phyloP scores from a whole-genome alignment of 2,888 invertebrate genomes.

The Aspidapion aeneum region DNA sequence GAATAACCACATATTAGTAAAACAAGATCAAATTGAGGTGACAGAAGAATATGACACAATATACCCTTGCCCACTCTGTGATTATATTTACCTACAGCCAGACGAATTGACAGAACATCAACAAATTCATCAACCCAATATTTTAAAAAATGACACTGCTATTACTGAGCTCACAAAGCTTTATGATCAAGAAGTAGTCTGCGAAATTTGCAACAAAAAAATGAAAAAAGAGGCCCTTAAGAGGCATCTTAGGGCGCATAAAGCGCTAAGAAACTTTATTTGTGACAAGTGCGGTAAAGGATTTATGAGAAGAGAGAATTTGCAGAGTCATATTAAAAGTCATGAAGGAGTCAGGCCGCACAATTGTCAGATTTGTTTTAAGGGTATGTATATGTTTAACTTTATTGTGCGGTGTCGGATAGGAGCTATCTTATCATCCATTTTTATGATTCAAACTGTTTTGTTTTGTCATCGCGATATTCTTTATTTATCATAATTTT shows the following conservation, averaged over 20 bases:
- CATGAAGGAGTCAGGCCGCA: constrained; percentile 48
- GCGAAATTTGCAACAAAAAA: constrained; percentile 11
- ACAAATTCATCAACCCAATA: not conserved
- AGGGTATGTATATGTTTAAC: constrained; percentile 48
- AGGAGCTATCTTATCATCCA: no score
- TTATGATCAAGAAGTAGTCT: constrained; percentile 12
- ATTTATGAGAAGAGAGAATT: constrained; percentile 30
- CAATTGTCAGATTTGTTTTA: constrained; percentile 56
- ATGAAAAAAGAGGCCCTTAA: constrained; percentile 9
- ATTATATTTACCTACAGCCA: not conserved
- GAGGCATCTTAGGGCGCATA: constrained; percentile 7
- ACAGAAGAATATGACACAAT: not conserved
- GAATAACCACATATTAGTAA: constrained; percentile 20
- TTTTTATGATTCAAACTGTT: no score
- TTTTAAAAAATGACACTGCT: no score
- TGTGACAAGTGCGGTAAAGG: constrained; percentile 30
- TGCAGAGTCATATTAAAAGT: constrained; percentile 29
- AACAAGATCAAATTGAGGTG: constrained; percentile 13
- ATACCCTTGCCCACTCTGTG: not conserved
- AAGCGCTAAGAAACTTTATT: constrained; percentile 21
- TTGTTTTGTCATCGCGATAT: no score
- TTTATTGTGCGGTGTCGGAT: no score
- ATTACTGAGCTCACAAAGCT: no score
- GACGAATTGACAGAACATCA: not conserved
- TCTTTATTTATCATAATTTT: no score